phyloP scores from a whole-genome alignment of 2,113 vertebrate species.

The Ceyx cyanopectus region DNA sequence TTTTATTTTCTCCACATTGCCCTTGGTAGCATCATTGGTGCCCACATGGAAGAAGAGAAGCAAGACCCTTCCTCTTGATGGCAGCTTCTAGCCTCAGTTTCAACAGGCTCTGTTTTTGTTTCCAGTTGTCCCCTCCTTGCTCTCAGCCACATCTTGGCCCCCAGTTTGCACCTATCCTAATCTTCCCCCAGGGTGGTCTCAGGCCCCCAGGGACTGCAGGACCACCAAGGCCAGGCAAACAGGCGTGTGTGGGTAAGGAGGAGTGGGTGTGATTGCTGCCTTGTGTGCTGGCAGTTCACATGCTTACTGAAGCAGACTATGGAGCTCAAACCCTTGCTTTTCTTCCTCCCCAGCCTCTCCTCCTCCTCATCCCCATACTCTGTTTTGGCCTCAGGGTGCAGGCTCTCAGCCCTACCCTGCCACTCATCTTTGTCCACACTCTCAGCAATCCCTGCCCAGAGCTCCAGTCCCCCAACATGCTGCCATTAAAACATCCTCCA shows the following conservation, averaged over 20 bases:
- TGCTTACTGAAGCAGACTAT: not conserved
- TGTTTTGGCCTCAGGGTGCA: not conserved
- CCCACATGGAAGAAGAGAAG: not conserved
- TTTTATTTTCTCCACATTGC: not conserved
- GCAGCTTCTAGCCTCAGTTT: not conserved
- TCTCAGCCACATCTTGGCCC: not conserved
- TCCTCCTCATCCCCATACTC: not conserved
- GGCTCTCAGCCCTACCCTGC: not conserved
- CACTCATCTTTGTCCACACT: not conserved
- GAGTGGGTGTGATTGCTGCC: not conserved
- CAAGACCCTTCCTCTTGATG: not conserved
- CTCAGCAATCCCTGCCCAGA: not conserved
- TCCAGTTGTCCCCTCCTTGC: not conserved
- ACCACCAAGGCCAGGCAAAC: not conserved
- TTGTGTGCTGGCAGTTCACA: not conserved
- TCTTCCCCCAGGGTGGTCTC: not conserved
- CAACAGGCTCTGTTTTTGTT: not conserved
- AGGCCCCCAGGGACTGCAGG: accelerated
- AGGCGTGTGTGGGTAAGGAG: not conserved
- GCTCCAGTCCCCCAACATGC: not conserved
- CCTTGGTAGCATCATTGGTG: not conserved
- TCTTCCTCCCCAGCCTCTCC: not conserved
- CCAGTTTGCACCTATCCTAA: not conserved
- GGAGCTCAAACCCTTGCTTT: accelerated
- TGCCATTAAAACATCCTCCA: not conserved